Evolutionary conservation across 2,888 invertebrate species (phyloP).

Genomic region (Acanthosepion esculentum): DNA sequence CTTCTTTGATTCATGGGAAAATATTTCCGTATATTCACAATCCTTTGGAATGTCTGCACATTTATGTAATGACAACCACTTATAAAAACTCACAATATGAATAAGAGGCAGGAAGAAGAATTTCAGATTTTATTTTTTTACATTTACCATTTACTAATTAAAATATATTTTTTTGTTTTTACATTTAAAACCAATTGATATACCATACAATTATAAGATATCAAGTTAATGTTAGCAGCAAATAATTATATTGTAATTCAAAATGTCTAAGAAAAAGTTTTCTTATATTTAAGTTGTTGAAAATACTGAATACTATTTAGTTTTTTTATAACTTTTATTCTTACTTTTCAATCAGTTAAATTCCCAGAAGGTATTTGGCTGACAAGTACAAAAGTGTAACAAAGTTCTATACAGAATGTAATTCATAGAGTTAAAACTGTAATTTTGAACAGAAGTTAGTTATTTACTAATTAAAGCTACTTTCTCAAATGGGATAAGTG

Average conservation of each 20-base stretch:
- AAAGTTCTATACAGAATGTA: neutral
- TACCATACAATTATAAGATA: no score
- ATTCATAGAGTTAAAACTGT: neutral
- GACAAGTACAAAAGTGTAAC: neutral
- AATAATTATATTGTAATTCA: no score
- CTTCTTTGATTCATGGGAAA: neutral
- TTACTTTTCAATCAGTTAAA: neutral
- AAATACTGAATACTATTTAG: no score
- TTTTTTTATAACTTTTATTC: neutral
- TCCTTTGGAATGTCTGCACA: neutral
- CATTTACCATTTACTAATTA: neutral
- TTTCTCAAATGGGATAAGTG: neutral
- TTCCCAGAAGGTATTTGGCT: neutral
- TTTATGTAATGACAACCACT: constrained; percentile 33
- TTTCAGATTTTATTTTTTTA: neutral
- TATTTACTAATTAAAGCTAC: neutral
- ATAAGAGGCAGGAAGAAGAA: neutral
- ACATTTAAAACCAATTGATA: no score
- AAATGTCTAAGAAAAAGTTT: no score
- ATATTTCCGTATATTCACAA: neutral
- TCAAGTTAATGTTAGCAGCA: no score
- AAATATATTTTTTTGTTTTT: neutral
- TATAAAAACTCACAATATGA: neutral
- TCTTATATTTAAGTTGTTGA: no score
- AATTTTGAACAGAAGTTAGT: neutral